Evolutionary conservation across 2,113 vertebrate species (phyloP), one percentile per base, ranked within the genome.

Genomic region (Accipiter virgatus): DNA sequence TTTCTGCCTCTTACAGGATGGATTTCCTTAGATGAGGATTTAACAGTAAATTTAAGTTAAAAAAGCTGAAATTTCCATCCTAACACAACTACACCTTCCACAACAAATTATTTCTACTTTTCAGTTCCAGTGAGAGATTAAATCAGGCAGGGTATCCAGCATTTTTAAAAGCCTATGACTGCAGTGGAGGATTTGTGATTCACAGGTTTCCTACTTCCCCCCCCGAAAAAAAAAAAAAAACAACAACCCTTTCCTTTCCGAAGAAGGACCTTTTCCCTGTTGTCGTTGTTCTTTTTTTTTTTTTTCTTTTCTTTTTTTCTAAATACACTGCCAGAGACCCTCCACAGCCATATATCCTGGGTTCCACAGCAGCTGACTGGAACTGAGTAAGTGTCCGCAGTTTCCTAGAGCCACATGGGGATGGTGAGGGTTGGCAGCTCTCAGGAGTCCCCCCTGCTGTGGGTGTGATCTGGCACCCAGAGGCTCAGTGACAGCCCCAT

Each of bases 361-460:
- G 8, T 87, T 50, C 17, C 42, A 22, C 17, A 19, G 17, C n/a
- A 83, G 17, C 17, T 31, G 13, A 56, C 16, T 38, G 47, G 45
- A 29, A 38, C 26, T 8, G 31, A 21, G 8, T 26, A 20, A 47
- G 18, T 14, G 27, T 5, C 38, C 29, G 21, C 18, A 29, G 31
- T 38, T 38, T 67, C 32, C 17, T 6, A 23, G 19, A 26, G 15
- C 15, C 3, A 1, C 13, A 7, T 3, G 14, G 13, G 18, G 26
- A 20, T 13, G 6, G 11, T 9, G 36, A 43, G 8, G 8, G 12
- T 38, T 32, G 40, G 38, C 2, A 2, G 18, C 4, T 50, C 11
- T 36, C 23, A 12, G 15, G 6, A 34, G 2, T 13, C 1, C 20
- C 17, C 22, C 7, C 7, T 17, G 42, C 13, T 6, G 0, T 0